Evolutionary conservation across 2,888 invertebrate genomes (phyloP).

Genomic region (Pherbina coryleti): DNA sequence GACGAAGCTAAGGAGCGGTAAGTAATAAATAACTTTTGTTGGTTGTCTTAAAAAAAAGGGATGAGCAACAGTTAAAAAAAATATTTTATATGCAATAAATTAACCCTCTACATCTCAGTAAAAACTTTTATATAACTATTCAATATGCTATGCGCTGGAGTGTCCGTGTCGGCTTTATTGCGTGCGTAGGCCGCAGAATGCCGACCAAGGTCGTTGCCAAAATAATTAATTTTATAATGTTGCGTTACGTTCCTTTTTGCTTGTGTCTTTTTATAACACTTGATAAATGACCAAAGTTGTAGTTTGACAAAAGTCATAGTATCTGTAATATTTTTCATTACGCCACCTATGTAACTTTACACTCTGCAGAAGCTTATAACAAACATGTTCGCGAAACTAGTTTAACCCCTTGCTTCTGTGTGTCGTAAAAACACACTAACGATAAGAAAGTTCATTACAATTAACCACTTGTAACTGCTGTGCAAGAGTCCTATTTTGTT

Average conservation of each 20-base stretch:
- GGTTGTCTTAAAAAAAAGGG: too few relatives aligned
- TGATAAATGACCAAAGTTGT: background rate
- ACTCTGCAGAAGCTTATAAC: too few relatives aligned
- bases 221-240: conserved; percentile 6
- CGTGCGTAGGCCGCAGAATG: background rate
- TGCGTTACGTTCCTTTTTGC: background rate
- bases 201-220: conserved; percentile 8
- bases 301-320: background rate
- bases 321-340: too few relatives aligned
- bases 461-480: too few relatives aligned
- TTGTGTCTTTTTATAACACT: background rate
- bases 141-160: background rate
- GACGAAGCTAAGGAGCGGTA: conserved; percentile 55
- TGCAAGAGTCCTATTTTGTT: too few relatives aligned
- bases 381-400: background rate
- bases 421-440: too few relatives aligned
- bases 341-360: too few relatives aligned
- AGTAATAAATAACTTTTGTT: conserved; percentile 42
- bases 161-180: background rate
- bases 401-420: background rate
- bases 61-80: too few relatives aligned
- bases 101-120: background rate
- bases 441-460: too few relatives aligned
- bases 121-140: background rate
- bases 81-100: too few relatives aligned